These are phyloP conservation scores for Seriola quinqueradiata DNA, from an alignment of 2,113 vertebrate species.

Conservation along the genomic window DNA sequence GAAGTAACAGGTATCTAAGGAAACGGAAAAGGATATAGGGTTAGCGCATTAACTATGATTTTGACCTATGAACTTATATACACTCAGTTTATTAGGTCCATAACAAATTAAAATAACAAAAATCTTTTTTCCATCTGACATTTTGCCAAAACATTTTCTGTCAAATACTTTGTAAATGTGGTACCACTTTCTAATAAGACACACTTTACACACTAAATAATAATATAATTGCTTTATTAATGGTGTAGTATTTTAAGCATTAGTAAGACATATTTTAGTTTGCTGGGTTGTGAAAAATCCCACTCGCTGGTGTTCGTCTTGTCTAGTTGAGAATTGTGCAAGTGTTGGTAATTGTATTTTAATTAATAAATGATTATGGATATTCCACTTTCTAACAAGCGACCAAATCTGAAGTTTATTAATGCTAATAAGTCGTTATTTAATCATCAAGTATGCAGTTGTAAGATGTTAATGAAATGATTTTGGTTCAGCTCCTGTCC, in stretches of 20 bases:
- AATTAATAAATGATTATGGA: background rate
- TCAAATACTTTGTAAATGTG: background rate
- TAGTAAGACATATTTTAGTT: background rate
- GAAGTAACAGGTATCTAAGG: no score
- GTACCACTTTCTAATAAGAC: no score
- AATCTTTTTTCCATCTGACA: background rate
- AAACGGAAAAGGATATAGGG: no score
- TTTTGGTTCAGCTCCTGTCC: no score
- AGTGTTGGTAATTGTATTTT: background rate
- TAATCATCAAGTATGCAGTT: no score
- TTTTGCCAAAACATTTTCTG: background rate
- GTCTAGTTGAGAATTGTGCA: background rate
- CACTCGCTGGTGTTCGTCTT: background rate
- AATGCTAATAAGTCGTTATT: no score
- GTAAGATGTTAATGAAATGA: no score
- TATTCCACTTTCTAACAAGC: background rate
- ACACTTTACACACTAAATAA: no score
- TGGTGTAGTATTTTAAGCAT: background rate
- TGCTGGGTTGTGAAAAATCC: background rate
- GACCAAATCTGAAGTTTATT: background rate
- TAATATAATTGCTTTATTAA: background rate
- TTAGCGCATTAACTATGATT: no score
- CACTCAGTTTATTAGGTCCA: no score
- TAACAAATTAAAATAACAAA: no score
- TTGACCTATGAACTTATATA: no score